Evolutionary conservation across 2,113 vertebrate genomes (phyloP).

Genomic region (Mobula hypostoma): DNA sequence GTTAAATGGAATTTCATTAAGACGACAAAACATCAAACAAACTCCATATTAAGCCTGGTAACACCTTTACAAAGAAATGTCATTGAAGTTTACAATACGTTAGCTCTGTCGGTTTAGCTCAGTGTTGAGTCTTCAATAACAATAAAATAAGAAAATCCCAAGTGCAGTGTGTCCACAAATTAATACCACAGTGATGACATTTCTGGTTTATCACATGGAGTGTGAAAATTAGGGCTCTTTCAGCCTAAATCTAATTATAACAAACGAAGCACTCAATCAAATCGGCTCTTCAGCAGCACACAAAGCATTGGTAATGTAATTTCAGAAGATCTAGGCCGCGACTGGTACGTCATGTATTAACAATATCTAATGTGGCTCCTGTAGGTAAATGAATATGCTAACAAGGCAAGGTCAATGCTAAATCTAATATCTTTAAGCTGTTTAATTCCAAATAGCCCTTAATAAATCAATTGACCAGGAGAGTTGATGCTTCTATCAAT

Average conservation of each 20-base stretch:
- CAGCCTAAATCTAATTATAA: constrained; percentile 79
- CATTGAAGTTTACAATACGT: constrained; percentile 37
- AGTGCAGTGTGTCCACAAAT: constrained; percentile 35
- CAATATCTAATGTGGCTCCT: constrained; percentile 81
- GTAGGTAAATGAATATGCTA: constrained; percentile 87
- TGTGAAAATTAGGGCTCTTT: constrained; percentile 70
- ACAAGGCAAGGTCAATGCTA: constrained; percentile 76
- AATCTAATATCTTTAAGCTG: constrained; percentile 88
- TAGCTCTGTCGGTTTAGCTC: constrained; percentile 35
- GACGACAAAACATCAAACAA: constrained; percentile 32
- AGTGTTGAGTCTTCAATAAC: constrained; percentile 34
- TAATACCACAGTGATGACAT: constrained; percentile 56
- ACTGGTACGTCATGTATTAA: constrained; percentile 81
- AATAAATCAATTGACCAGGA: constrained; percentile 84
- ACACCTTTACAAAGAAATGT: constrained; percentile 37
- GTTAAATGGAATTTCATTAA: constrained; percentile 34
- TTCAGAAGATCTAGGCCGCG: constrained; percentile 72
- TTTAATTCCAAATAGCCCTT: constrained; percentile 85
- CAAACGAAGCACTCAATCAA: constrained; percentile 80
- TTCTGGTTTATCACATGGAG: constrained; percentile 62
- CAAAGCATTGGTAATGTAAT: constrained; percentile 76
- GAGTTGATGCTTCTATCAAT: constrained; percentile 83
- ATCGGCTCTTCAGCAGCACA: constrained; percentile 80
- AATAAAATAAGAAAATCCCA: constrained; percentile 38
- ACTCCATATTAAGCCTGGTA: constrained; percentile 33